Base-by-base conservation (phyloP, 2,888 invertebrate species). In the Mactromeris polynyma region DNA sequence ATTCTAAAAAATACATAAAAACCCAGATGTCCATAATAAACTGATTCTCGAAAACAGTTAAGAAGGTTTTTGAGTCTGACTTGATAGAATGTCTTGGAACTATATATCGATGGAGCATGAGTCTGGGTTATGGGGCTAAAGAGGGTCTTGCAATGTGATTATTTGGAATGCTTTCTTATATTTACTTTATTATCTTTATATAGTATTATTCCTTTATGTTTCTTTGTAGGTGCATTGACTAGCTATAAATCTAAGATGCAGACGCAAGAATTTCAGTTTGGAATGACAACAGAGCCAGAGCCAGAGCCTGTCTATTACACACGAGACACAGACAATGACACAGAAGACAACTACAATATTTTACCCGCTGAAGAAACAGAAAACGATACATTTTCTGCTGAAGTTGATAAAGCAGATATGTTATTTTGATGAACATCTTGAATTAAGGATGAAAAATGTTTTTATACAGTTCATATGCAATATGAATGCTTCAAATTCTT, bases 241-340 rank as follows among this genome's bases (percentile, higher is more conserved):
- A 94, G 92, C 14, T 95, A 95, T 90, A 93, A 93, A 81, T 93
- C 95, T 79, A 95, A 94, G 85, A 94, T 92, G 86, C 94, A 94
- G 89, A 81, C 86, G 19, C 90, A 91, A 84, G 95, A 95, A 14
- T 95, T 93, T 83, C 91, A 93, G 89, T 95, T 95, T 92, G 95
- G 95, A 31, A 92, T 91, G 85, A 88, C 89, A 11, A 91, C 90
- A 9, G 94, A 94, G 81, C 93, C 93, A 38, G 90, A 88, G 26
- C 42, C 81, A 2, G 69, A 84, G 36, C 73, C 80, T 6, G 86
- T 86, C 46, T 81, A 69, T 33, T 36, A 54, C 33, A 14, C 42
- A 26, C 40, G 19, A n/a, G 78, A 85, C 21, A 21, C 54, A 26
- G 54, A 84, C 11, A 85, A 81, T 21, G 90, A 92, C 81, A 86